A percentile compares a stretch with the other conserved stretches of the same genome.
phyloP scores from a whole-genome alignment of 2,113 vertebrate genomes.

The Megatriorchis doriae region DNA sequence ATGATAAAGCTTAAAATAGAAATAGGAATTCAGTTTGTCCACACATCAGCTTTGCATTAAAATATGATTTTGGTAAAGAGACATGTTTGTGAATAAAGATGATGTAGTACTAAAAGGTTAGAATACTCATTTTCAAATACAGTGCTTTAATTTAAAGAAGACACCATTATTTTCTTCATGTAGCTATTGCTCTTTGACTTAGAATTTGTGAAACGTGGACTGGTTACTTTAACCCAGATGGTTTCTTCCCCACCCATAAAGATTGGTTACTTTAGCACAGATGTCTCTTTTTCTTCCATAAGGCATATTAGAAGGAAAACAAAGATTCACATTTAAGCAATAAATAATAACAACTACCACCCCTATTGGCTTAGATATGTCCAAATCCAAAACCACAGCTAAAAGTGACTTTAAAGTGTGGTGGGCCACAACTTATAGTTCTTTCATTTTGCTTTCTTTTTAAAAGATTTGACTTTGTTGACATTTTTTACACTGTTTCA shows the following conservation, averaged over 20 bases:
- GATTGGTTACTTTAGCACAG: conserved; percentile 20
- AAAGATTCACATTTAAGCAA: conserved; percentile 57
- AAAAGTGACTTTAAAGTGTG: conserved; percentile 34
- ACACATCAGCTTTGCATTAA: conserved; percentile 39
- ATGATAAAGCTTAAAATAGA: neutral
- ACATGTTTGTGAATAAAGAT: conserved; percentile 42
- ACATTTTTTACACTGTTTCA: conserved; percentile 39
- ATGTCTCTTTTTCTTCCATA: conserved; percentile 44
- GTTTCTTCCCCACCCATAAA: conserved; percentile 28
- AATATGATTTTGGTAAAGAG: conserved; percentile 20
- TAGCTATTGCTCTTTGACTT: conserved; percentile 5
- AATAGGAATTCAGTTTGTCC: conserved; percentile 9
- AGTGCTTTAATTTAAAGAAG: conserved; percentile 48
- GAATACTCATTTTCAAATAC: neutral
- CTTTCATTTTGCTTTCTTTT: conserved; percentile 53
- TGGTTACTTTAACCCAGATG: conserved; percentile 8
- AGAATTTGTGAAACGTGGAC: neutral
- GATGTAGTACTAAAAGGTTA: neutral
- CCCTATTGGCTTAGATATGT: conserved; percentile 37
- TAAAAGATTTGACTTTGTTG: conserved; percentile 27
- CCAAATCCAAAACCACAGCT: conserved; percentile 45
- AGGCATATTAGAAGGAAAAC: conserved; percentile 26
- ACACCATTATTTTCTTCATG: neutral
- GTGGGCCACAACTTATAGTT: conserved; percentile 6
- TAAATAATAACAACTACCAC: conserved; percentile 53